Percentiles rank a stretch among this genome's conserved stretches.
Conservation (phyloP, 2,113 vertebrate genomes). For the Cyanoderma ruficeps region DNA sequence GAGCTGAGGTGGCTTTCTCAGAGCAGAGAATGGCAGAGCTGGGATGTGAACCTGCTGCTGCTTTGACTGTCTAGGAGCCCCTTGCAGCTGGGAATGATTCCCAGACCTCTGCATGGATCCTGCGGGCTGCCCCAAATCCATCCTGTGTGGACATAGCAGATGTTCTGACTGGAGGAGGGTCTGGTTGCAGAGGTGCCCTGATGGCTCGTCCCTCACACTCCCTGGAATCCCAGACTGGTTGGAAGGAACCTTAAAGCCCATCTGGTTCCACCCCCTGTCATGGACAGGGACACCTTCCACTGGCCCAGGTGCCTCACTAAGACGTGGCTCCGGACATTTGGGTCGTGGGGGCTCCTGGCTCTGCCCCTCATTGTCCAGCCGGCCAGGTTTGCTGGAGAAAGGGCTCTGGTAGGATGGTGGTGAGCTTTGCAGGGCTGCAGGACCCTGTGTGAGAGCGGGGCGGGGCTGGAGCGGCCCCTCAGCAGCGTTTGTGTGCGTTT, state of each 20-base stretch:
- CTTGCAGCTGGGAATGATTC: neutral
- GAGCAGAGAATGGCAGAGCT: neutral
- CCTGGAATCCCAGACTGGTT: neutral
- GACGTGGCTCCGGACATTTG: neutral
- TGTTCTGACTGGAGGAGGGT: neutral
- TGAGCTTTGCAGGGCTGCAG: neutral
- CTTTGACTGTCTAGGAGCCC: neutral
- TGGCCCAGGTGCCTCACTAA: neutral
- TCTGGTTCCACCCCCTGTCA: neutral
- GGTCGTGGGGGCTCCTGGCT: neutral
- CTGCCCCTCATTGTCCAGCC: accelerated
- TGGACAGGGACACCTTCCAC: neutral
- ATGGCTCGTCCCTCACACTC: neutral
- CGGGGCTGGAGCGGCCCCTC: neutral
- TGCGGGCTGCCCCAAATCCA: neutral
- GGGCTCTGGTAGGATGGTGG: neutral
- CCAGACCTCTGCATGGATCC: neutral
- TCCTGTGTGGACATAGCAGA: neutral
- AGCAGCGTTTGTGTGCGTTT: slow-evolving; percentile 56
- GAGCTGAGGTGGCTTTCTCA: neutral
- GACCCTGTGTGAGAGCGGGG: neutral
- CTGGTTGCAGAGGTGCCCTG: neutral
- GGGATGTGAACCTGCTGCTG: neutral
- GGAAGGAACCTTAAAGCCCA: neutral
- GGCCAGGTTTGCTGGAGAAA: neutral